These are phyloP conservation scores for Blastobasis adustella DNA, from an alignment of 2,888 invertebrate genomes.

Conservation along the genomic window DNA sequence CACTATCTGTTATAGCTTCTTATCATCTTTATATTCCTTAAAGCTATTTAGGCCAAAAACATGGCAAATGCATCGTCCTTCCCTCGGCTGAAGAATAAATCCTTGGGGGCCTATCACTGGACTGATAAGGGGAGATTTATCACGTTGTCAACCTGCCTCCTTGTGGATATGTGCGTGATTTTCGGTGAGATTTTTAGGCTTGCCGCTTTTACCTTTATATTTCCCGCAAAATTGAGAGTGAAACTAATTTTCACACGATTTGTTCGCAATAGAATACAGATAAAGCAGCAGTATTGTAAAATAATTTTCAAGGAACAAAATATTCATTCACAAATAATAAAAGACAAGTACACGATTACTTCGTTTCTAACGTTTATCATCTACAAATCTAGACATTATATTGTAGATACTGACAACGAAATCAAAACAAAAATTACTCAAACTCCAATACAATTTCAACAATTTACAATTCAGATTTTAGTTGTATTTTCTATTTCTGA, in stretches of 20 bases:
- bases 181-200: not conserved
- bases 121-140: constrained; percentile 47
- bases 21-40: constrained; percentile 64
- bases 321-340: no score
- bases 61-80: constrained; percentile 45
- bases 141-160: constrained; percentile 31
- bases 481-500: constrained; percentile 2
- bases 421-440: no score
- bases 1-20: constrained; percentile 46
- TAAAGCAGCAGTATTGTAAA: no score
- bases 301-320: no score
- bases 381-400: no score
- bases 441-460: not conserved
- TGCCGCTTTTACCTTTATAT: no score
- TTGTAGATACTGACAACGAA: no score
- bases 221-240: no score
- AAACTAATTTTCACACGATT: no score
- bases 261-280: no score
- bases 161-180: constrained; percentile 12
- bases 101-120: constrained; percentile 21
- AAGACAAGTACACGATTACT: no score
- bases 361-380: no score
- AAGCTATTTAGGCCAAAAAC: constrained; percentile 40
- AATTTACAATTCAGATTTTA: constrained; percentile 5
- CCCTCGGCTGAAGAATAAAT: constrained; percentile 46